A percentile compares a stretch with the other conserved stretches of the same genome.
These are phyloP conservation scores for Cettia cetti DNA, from an alignment of 2,113 vertebrate genomes.

Conservation along the genomic window DNA sequence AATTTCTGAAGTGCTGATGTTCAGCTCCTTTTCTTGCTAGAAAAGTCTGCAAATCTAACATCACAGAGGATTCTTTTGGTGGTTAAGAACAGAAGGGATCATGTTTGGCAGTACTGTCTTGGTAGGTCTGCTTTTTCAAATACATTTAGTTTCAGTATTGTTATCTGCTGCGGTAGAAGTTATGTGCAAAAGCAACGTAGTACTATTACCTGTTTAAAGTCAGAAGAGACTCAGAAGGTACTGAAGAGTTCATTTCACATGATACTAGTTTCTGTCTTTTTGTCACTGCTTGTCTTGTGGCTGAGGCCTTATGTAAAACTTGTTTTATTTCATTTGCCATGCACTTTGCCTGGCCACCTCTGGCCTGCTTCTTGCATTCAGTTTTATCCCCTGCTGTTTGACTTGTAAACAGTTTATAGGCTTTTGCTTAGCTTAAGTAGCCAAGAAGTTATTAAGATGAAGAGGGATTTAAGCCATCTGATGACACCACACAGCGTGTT, in stretches of 20 bases:
- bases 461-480: neutral
- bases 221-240: neutral
- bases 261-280: neutral
- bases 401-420: neutral
- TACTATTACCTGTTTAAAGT: neutral
- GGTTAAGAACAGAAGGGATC: neutral
- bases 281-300: neutral
- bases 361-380: neutral
- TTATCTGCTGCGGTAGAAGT: neutral
- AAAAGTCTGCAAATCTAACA: neutral
- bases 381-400: neutral
- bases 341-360: neutral
- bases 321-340: neutral
- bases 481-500: neutral
- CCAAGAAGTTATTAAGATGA: neutral
- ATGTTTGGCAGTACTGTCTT: neutral
- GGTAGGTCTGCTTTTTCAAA: neutral
- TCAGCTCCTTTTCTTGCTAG: neutral
- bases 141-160: neutral
- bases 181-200: neutral
- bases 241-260: neutral
- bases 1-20: neutral
- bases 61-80: neutral
- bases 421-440: constrained; percentile 2
- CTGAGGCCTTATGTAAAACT: neutral